These are phyloP conservation scores for Imbricaverruca yamaguchii DNA, from an alignment of 2,888 invertebrate species.

Conservation along the genomic window DNA sequence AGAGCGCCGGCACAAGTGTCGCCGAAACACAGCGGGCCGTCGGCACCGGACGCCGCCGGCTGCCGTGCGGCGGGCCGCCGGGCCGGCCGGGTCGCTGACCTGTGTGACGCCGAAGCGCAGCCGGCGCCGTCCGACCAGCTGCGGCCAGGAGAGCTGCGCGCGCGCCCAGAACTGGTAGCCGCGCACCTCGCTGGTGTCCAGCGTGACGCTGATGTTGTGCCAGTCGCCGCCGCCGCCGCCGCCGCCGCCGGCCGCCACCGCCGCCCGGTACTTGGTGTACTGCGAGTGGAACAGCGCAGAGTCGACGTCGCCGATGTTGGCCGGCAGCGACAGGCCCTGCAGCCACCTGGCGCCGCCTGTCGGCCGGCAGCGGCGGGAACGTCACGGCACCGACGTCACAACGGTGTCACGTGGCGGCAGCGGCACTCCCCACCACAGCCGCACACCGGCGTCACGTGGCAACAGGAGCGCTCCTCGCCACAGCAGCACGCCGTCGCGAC, in stretches of 20 bases:
- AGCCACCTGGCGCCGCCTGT: slow-evolving; percentile 60
- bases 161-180: slow-evolving; percentile 58
- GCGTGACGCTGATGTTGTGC: slow-evolving; percentile 61
- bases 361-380: slow-evolving; percentile 32
- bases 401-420: too few species aligned
- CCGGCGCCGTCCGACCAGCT: slow-evolving; percentile 53
- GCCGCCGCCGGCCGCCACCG: neutral
- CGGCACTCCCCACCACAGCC: too few species aligned
- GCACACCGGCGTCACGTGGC: too few species aligned
- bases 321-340: slow-evolving; percentile 54
- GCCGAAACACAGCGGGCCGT: too few species aligned
- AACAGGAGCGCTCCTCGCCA: too few species aligned
- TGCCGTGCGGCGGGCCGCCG: slow-evolving; percentile 41
- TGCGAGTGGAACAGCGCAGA: slow-evolving; percentile 53
- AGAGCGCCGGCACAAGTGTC: too few species aligned
- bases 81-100: slow-evolving; percentile 28
- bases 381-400: neutral
- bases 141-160: slow-evolving; percentile 39
- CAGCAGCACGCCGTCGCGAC: too few species aligned
- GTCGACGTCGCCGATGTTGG: slow-evolving; percentile 61
- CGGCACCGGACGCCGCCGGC: slow-evolving; percentile 39
- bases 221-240: slow-evolving; percentile 40
- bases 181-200: slow-evolving; percentile 64
- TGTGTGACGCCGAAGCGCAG: slow-evolving; percentile 60
- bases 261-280: slow-evolving; percentile 10